These are phyloP conservation scores for Ecliptopera silaceata DNA, from an alignment of 2,888 invertebrate species.

Conservation along the genomic window DNA sequence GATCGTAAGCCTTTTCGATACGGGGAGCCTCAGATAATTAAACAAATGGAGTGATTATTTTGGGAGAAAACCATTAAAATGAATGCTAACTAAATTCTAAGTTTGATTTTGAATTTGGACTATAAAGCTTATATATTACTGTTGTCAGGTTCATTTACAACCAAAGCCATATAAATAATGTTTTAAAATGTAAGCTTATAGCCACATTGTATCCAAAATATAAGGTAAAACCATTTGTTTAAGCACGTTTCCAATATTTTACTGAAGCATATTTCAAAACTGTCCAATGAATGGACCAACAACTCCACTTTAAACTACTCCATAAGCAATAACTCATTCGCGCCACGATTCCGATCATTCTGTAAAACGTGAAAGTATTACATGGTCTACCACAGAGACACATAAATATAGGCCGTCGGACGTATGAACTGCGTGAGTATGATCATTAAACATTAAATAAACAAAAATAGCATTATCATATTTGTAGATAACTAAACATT, in stretches of 20 bases:
- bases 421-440: conserved; percentile 3
- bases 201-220: background rate
- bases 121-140: too few relatives aligned
- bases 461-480: too few relatives aligned
- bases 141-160: too few relatives aligned
- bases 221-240: background rate
- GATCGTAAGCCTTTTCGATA: background rate
- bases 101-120: too few relatives aligned
- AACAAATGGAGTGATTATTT: background rate
- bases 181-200: too few relatives aligned
- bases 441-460: background rate
- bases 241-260: background rate
- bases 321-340: conserved; percentile 23
- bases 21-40: background rate
- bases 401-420: background rate
- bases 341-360: conserved; percentile 30
- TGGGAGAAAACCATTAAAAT: too few relatives aligned
- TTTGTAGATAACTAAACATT: too few relatives aligned
- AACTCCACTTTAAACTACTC: conserved; percentile 27
- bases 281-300: conserved; percentile 15
- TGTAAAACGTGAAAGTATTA: conserved; percentile 37
- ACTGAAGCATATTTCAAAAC: conserved; percentile 12
- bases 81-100: too few relatives aligned
- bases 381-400: conserved; percentile 18
- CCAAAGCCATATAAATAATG: too few relatives aligned